Conservation (phyloP, 1,140 invertebrate species). For the Caenorhabditis remanei region DNA sequence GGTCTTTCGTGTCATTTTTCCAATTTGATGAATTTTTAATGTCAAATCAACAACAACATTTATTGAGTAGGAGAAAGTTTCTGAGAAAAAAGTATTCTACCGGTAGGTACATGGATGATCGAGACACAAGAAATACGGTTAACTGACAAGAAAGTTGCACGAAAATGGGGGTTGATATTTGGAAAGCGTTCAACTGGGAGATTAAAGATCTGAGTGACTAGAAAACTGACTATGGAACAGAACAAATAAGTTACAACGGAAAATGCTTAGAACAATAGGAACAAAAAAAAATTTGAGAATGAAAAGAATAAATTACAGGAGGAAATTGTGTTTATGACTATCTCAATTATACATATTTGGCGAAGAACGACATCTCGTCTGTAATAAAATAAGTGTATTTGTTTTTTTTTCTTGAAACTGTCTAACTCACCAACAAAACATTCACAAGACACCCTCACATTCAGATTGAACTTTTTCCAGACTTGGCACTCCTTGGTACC, state of each 20-base stretch:
- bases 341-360: slow-evolving; percentile 75
- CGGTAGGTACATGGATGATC: neutral
- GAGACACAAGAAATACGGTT: slow-evolving; percentile 7
- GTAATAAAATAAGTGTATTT: slow-evolving; percentile 53
- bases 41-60: slow-evolving; percentile 7
- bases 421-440: slow-evolving; percentile 75
- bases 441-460: slow-evolving; percentile 77
- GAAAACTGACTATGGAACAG: slow-evolving; percentile 37
- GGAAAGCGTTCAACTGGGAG: slow-evolving; percentile 32
- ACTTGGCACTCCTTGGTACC: slow-evolving; percentile 76
- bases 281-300: neutral
- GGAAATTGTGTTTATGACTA: neutral
- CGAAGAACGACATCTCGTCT: slow-evolving; percentile 78
- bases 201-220: slow-evolving; percentile 44
- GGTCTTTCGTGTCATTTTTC: slow-evolving; percentile 20
- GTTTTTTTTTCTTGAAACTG: too few relatives aligned
- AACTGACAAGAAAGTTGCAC: neutral
- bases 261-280: neutral
- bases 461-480: slow-evolving; percentile 78
- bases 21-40: neutral
- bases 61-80: neutral
- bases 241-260: neutral
- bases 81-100: slow-evolving; percentile 35
- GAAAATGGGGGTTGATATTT: neutral
- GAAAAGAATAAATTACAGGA: slow-evolving; percentile 6